Percentiles rank a stretch among this genome's conserved stretches.
Evolutionary conservation across 1,140 invertebrate genomes (phyloP).

Genomic region (Zaprionus taronus): DNA sequence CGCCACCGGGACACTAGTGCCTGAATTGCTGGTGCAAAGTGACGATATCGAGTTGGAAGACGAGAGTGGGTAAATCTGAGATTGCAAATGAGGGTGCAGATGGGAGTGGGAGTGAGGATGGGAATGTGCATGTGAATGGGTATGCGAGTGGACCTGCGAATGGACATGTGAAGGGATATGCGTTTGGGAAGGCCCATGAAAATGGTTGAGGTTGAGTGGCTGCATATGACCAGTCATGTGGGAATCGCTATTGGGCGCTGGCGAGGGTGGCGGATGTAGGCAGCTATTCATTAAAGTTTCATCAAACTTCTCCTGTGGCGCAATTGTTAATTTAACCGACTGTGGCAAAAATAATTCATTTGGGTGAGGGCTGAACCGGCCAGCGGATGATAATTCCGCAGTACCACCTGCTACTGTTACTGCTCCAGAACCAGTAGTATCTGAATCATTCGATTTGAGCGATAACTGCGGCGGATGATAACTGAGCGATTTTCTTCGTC

Average conservation of each 20-base stretch:
- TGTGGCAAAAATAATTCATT: constrained; percentile 64
- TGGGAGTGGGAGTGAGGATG: constrained; percentile 38
- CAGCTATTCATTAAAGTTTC: constrained; percentile 56
- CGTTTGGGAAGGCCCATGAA: constrained; percentile 24
- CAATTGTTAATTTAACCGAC: constrained; percentile 61
- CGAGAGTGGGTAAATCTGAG: constrained; percentile 37
- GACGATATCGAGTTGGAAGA: constrained; percentile 49
- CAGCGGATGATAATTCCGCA: constrained; percentile 33
- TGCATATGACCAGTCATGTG: constrained; percentile 26
- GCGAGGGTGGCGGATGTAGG: constrained; percentile 73
- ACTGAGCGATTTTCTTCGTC: constrained; percentile 54
- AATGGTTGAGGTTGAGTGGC: constrained; percentile 21
- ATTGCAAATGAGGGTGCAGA: constrained; percentile 5
- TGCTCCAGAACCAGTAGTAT: neutral
- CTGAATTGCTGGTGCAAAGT: constrained; percentile 33
- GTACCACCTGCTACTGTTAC: neutral
- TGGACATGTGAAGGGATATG: constrained; percentile 7
- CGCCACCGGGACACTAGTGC: constrained; percentile 9
- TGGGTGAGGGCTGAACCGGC: constrained; percentile 68
- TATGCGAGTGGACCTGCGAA: constrained; percentile 3
- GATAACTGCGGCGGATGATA: constrained; percentile 55
- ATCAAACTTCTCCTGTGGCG: constrained; percentile 64
- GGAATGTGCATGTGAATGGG: constrained; percentile 3
- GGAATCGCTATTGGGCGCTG: constrained; percentile 77
- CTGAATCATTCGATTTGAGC: constrained; percentile 51